Conservation (phyloP, 2,113 vertebrate species). For the Planiliza haematocheilus region DNA sequence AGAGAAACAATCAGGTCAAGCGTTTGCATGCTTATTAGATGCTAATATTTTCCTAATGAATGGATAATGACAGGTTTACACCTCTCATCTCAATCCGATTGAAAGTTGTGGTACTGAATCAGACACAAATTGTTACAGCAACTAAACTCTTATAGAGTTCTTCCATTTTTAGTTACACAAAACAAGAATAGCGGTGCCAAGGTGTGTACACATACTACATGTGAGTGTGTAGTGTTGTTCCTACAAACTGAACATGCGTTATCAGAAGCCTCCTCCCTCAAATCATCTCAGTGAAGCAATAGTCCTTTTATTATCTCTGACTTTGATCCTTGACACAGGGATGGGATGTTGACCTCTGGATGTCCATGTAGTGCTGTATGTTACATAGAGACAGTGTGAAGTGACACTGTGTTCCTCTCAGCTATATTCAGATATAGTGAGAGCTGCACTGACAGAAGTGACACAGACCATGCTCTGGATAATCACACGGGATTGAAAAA, state of each 20-base stretch:
- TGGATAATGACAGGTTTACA: no score
- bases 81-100: no score
- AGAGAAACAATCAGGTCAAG: no score
- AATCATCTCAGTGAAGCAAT: constrained; percentile 9
- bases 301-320: constrained; percentile 28
- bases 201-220: not conserved
- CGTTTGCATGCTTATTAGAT: no score
- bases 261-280: constrained; percentile 4
- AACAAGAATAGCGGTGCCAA: not conserved
- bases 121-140: no score
- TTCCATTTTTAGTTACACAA: not conserved
- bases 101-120: no score
- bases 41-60: no score
- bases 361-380: constrained; percentile 8
- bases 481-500: constrained; percentile 20
- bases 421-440: constrained; percentile 67
- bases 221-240: not conserved
- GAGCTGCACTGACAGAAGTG: constrained; percentile 42
- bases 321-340: constrained; percentile 19
- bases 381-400: constrained; percentile 54
- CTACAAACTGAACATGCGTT: not conserved
- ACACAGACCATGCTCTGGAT: constrained; percentile 22
- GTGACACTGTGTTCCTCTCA: constrained; percentile 57
- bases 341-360: constrained; percentile 9
- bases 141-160: no score